Evolutionary conservation across 2,888 invertebrate genomes (phyloP), one percentile per base, ranked within the genome.

Genomic region (Erpobdella octoculata): DNA sequence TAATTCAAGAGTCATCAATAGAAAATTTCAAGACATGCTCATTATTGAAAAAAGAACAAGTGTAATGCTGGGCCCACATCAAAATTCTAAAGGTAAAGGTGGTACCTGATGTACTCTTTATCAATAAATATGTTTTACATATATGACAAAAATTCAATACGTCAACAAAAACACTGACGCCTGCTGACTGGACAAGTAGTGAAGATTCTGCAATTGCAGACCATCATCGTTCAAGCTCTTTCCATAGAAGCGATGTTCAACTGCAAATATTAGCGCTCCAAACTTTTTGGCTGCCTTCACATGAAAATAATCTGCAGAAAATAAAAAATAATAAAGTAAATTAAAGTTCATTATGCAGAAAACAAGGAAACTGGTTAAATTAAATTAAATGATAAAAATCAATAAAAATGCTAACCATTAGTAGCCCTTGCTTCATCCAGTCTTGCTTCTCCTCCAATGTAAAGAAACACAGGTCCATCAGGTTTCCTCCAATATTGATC

Each of bases 231-330:
- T 78, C 21, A 79, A 61, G 72, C 79, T 79, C 41, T 75, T 72
- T 31, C 79, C 79, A 74, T 79, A 79, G 71, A 75, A 79, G 12
- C 79, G 74, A 72, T 79, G 79, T 61, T 79, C 79, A 8, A 76
- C 77, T 33, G 75, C 78, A 58, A 79, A 73, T 33, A 79, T 31
- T 37, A 78, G 72, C 21, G 78, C 79, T 31, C 74, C 72, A 67
- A 76, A 74, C n/a, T 73, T 70, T 65, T 76, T 73, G 3, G 78
- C 78, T 46, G 78, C 67, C n/a, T 78, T 76, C 15, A 76, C 73
- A 67, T 76, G 76, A 58, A 78, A 76, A 59, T 78, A 78, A 78
- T 62, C 21, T 35, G 31, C 31, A n/a, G 33, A 33, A 31, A 18
- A 46, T 64, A 15, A 15, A 46, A 15, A 65, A 36, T 37, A 15